Evolutionary conservation across 1,140 invertebrate genomes (phyloP).

Genomic region (Heliothis subflexa): DNA sequence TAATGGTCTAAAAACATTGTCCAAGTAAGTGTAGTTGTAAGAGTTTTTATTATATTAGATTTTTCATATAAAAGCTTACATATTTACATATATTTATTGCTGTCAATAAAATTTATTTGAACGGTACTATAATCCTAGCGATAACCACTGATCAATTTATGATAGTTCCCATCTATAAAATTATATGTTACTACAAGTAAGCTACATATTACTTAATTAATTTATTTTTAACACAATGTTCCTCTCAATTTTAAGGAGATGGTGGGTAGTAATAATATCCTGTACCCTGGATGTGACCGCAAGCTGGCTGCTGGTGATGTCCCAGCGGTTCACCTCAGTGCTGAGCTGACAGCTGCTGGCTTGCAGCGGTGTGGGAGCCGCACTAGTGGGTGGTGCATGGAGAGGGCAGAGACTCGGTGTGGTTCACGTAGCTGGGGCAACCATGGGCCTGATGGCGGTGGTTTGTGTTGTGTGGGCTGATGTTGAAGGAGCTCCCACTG

Average conservation of each 20-base stretch:
- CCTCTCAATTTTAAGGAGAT: constrained; percentile 62
- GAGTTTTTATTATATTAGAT: background rate
- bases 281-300: constrained; percentile 89
- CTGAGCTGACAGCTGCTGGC: constrained; percentile 92
- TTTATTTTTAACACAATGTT: background rate
- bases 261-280: constrained; percentile 76
- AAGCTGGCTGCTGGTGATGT: constrained; percentile 79
- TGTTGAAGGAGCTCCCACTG: constrained; percentile 89
- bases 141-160: background rate
- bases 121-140: too few species aligned
- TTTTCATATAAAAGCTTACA: background rate
- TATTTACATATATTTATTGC: background rate
- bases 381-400: constrained; percentile 91
- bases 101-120: too few species aligned
- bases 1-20: constrained; percentile 88
- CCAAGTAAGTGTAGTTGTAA: constrained; percentile 85
- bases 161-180: background rate
- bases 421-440: constrained; percentile 93
- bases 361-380: constrained; percentile 94
- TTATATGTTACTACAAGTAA: too few species aligned
- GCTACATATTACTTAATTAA: background rate
- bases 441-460: constrained; percentile 93
- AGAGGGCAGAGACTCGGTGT: constrained; percentile 89
- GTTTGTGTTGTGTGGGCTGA: constrained; percentile 94
- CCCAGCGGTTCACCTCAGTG: constrained; percentile 83